A percentile compares a stretch with the other conserved stretches of the same genome.
These are phyloP conservation scores for Macrosteles quadrilineatus DNA, from an alignment of 1,140 invertebrate species.

Conservation along the genomic window DNA sequence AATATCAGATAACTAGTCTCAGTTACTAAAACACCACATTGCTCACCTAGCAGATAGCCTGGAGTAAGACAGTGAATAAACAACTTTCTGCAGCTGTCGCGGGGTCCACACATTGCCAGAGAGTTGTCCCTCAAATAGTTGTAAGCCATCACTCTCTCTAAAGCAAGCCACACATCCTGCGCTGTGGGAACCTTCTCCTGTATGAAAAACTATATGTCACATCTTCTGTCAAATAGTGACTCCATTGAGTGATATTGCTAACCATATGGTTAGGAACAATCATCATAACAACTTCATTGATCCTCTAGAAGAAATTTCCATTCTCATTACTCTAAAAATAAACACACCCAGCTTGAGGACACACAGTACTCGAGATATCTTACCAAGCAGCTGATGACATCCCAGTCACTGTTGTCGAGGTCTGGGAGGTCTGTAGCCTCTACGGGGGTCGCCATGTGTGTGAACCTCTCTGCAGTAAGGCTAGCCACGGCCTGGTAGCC, in stretches of 20 bases:
- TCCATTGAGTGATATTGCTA: no score
- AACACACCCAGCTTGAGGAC: no score
- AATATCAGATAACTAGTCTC: no score
- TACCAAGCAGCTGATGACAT: no score
- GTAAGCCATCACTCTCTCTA: conserved; percentile 49
- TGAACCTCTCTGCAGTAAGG: neutral
- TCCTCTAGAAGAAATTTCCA: no score
- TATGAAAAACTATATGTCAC: neutral
- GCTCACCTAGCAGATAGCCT: conserved; percentile 47
- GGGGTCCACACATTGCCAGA: neutral
- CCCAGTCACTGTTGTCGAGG: no score
- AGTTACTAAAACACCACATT: neutral
- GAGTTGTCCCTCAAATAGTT: conserved; percentile 42
- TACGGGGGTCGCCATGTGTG: neutral
- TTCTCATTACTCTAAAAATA: no score
- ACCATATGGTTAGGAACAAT: no score
- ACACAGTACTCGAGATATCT: no score
- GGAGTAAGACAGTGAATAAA: conserved; percentile 47
- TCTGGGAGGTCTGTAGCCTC: no score
- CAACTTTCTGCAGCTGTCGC: conserved; percentile 29
- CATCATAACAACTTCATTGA: no score
- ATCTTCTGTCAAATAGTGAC: no score
- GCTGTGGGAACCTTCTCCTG: conserved; percentile 39
- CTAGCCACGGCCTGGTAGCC: conserved; percentile 12
- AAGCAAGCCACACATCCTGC: conserved; percentile 52